phyloP scores from a whole-genome alignment of 2,888 invertebrate species.

The Aquatica leii region DNA sequence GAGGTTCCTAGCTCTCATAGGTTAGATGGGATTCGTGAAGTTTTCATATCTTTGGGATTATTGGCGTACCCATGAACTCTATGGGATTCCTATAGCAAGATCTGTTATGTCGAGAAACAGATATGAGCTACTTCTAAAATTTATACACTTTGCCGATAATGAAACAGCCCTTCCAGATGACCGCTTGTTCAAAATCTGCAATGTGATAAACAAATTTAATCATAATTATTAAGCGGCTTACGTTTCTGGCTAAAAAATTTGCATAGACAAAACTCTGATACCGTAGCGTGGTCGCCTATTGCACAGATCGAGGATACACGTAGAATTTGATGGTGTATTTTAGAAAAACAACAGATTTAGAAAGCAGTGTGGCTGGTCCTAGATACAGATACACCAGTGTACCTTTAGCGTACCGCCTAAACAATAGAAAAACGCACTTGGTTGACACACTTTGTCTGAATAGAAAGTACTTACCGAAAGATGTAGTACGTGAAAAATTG shows the following conservation, averaged over 20 bases:
- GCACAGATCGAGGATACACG: constrained; percentile 7
- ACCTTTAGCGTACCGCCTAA: no score
- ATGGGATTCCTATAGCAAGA: not conserved
- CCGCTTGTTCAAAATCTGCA: not conserved
- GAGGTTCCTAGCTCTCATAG: not conserved
- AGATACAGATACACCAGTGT: no score
- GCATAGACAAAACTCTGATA: no score
- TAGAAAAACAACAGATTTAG: constrained; percentile 6
- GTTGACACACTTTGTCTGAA: no score
- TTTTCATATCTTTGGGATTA: not conserved
- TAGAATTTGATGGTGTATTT: constrained; percentile 16
- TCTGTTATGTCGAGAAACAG: constrained; percentile 2
- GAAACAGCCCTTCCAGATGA: not conserved
- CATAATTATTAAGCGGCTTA: not conserved
- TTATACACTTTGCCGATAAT: no score
- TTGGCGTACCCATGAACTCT: no score
- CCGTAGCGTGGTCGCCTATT: no score
- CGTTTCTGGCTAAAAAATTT: not conserved
- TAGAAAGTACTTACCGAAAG: no score
- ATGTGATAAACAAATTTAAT: not conserved
- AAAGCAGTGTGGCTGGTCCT: not conserved
- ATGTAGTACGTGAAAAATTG: not conserved
- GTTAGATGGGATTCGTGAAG: not conserved
- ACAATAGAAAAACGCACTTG: no score
- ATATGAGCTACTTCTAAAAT: not conserved